Percentiles rank a stretch among this genome's conserved stretches.
Evolutionary conservation across 1,140 invertebrate genomes (phyloP).

Genomic region (Colletes latitarsis): DNA sequence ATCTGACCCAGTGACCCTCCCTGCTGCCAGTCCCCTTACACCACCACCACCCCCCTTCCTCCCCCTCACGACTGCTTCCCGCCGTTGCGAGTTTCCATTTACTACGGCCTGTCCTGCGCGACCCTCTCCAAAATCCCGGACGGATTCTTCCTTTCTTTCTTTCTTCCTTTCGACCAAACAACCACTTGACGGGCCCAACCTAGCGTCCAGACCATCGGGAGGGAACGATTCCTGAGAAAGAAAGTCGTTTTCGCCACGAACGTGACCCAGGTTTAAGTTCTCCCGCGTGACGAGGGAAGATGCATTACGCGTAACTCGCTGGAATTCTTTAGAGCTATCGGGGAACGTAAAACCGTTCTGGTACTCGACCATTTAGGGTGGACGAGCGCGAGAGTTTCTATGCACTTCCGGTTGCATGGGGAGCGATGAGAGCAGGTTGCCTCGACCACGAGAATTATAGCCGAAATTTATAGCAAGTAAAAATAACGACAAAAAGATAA

Average conservation of each 20-base stretch:
- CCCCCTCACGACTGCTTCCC: neutral
- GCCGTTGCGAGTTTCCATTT: constrained; percentile 37
- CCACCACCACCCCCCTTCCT: constrained; percentile 13
- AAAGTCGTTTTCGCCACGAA: neutral
- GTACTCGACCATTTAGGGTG: too few relatives aligned
- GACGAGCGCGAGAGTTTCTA: too few relatives aligned
- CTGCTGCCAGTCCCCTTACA: constrained; percentile 62
- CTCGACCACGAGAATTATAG: too few relatives aligned
- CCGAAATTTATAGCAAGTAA: too few relatives aligned
- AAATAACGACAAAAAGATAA: too few relatives aligned
- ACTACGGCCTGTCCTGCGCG: constrained; percentile 27
- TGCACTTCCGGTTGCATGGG: too few relatives aligned
- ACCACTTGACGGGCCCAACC: constrained; percentile 33
- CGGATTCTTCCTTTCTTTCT: constrained; percentile 51
- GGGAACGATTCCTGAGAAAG: constrained; percentile 15
- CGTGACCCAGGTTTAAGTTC: constrained; percentile 1
- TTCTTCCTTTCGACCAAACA: neutral
- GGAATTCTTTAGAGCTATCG: too few relatives aligned
- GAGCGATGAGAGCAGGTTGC: too few relatives aligned
- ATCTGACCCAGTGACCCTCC: constrained; percentile 80
- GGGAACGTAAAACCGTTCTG: too few relatives aligned
- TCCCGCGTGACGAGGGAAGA: neutral
- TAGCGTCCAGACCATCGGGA: neutral
- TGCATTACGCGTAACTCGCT: too few relatives aligned
- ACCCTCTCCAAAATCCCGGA: constrained; percentile 59